A percentile compares a stretch with the other conserved stretches of the same genome.
Evolutionary conservation across 2,113 vertebrate genomes (phyloP).

Genomic region (Chinchilla lanigera): DNA sequence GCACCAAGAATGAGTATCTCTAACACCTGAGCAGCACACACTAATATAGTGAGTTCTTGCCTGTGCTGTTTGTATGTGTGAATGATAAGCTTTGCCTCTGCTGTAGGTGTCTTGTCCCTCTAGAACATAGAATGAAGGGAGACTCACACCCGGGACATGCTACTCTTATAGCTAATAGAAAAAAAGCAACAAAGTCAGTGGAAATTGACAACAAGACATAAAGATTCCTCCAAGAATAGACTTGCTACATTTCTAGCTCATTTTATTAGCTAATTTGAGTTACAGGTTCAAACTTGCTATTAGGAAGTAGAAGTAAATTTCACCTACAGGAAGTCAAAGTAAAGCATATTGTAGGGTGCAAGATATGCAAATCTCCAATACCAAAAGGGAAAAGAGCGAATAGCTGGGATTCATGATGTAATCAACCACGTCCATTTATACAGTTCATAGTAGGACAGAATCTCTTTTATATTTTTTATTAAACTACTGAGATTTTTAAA

Average conservation of each 20-base stretch:
- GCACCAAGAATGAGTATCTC: neutral
- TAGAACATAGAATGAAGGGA: neutral
- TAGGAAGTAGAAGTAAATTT: neutral
- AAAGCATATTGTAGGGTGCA: neutral
- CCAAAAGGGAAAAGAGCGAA: neutral
- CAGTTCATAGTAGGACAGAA: neutral
- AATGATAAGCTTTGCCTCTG: neutral
- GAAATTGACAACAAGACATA: neutral
- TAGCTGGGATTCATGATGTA: neutral
- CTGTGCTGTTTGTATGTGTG: neutral
- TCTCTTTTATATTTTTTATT: neutral
- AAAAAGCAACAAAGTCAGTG: neutral
- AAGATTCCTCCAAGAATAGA: neutral
- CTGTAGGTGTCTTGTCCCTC: neutral
- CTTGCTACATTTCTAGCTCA: neutral
- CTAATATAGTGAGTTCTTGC: neutral
- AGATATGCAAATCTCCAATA: neutral
- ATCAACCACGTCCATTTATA: neutral
- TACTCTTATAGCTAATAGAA: neutral
- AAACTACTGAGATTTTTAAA: constrained; percentile 4
- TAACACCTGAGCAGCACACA: neutral
- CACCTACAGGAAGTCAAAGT: neutral
- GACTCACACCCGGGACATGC: neutral
- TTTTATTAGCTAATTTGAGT: neutral
- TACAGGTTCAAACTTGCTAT: neutral